These are phyloP conservation scores for Belonocnema kinseyi DNA, from an alignment of 1,140 invertebrate genomes.

Conservation along the genomic window DNA sequence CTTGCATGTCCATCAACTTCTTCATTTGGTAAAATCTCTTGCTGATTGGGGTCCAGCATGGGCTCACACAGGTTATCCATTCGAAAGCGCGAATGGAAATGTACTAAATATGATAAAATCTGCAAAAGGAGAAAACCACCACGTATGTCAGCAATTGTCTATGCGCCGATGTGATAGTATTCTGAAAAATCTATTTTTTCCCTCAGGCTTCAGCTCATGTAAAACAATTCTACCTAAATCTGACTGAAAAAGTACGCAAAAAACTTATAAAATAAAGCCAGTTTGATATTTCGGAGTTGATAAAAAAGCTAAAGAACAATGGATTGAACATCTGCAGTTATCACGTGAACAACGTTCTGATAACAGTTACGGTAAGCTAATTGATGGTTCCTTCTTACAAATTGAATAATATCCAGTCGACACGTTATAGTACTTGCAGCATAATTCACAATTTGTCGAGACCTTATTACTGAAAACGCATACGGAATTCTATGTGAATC, in stretches of 20 bases:
- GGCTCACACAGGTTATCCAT: conserved; percentile 37
- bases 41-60: conserved; percentile 37
- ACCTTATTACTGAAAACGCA: background rate
- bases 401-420: conserved; percentile 17
- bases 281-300: conserved; percentile 24
- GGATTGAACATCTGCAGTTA: background rate
- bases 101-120: conserved; percentile 29
- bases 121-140: conserved; percentile 32
- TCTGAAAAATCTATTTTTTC: conserved; percentile 1
- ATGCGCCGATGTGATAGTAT: background rate
- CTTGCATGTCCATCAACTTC: background rate
- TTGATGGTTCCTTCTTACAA: background rate
- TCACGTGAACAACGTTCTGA: background rate
- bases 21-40: conserved; percentile 38
- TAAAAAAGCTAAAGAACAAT: background rate
- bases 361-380: background rate
- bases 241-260: background rate
- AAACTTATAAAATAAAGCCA: background rate
- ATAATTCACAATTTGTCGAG: conserved; percentile 7
- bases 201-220: background rate
- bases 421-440: background rate
- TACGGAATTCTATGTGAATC: background rate
- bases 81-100: conserved; percentile 41
- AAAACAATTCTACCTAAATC: background rate
- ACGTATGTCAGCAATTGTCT: conserved; percentile 22